phyloP scores from a whole-genome alignment of 1,140 invertebrate species.

The Drosophila serrata region DNA sequence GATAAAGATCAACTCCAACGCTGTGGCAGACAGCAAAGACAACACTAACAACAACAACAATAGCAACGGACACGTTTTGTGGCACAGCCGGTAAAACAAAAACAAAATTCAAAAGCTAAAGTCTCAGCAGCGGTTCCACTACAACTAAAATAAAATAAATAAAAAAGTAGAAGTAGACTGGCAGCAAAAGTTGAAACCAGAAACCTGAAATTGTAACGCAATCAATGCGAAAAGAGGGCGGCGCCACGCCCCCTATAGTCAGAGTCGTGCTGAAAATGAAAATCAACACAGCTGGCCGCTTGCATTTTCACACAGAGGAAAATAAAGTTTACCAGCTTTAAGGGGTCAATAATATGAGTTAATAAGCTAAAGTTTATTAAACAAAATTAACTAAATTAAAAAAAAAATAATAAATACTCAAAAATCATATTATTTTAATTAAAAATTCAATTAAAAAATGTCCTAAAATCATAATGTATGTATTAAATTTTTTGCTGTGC shows the following conservation, averaged over 20 bases:
- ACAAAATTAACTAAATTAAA: background rate
- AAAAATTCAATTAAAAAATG: background rate
- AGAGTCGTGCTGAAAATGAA: conserved; percentile 79
- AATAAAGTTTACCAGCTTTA: background rate
- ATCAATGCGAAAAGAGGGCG: conserved; percentile 78
- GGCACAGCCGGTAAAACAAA: conserved; percentile 76
- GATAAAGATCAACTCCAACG: conserved; percentile 79
- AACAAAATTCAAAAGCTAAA: conserved; percentile 42
- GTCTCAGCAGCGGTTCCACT: conserved; percentile 13
- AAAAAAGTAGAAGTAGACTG: conserved; percentile 69
- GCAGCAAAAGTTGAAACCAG: conserved; percentile 60
- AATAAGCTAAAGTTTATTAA: background rate
- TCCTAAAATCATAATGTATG: too few species aligned
- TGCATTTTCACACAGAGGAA: conserved; percentile 20
- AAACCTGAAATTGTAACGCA: conserved; percentile 84
- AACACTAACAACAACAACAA: conserved; percentile 42
- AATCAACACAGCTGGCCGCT: conserved; percentile 72
- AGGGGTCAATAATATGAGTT: background rate
- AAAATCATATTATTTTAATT: background rate
- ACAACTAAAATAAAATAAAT: conserved; percentile 19
- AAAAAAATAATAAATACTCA: background rate
- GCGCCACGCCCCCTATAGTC: conserved; percentile 43
- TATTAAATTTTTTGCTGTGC: conserved; percentile 4
- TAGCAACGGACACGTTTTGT: conserved; percentile 71
- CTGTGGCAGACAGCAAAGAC: conserved; percentile 74